Percentiles rank a stretch among this genome's conserved stretches.
Conservation (phyloP, 2,113 vertebrate species). For the Centrocercus urophasianus region DNA sequence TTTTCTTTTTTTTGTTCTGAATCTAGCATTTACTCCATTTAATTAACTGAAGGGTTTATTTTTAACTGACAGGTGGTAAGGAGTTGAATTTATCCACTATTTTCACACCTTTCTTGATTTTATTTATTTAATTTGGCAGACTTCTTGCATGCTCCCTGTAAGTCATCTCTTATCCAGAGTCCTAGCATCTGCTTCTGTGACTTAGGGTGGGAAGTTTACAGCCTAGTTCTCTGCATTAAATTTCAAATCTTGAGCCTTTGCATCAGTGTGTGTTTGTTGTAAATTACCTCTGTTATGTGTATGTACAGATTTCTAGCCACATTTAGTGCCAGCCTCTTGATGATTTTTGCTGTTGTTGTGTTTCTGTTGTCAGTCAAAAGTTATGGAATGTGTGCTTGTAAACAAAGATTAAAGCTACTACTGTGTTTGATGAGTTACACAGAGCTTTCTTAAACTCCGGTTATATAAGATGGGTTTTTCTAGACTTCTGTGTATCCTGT, state of each 20-base stretch:
- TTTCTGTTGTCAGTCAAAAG: not conserved
- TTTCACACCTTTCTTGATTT: not conserved
- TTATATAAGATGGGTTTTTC: not conserved
- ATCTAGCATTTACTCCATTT: not conserved
- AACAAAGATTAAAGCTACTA: not conserved
- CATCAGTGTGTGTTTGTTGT: not conserved
- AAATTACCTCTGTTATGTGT: not conserved
- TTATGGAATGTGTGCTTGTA: not conserved
- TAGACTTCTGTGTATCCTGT: not conserved
- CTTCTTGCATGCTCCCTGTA: not conserved
- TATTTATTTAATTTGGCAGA: not conserved
- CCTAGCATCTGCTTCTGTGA: accelerated
- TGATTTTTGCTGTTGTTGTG: not conserved
- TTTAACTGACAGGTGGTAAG: not conserved
- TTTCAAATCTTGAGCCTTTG: not conserved
- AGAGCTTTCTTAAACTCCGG: not conserved
- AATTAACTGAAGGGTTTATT: not conserved
- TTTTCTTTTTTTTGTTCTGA: not conserved
- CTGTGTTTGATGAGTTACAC: not conserved
- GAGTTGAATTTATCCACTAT: not conserved
- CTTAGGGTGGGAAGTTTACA: not conserved
- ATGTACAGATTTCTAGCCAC: not conserved
- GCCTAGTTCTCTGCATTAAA: not conserved
- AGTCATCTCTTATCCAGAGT: not conserved
- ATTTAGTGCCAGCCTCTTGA: not conserved